Conservation (phyloP, 2,888 invertebrate species). For the Aphidius colemani region DNA sequence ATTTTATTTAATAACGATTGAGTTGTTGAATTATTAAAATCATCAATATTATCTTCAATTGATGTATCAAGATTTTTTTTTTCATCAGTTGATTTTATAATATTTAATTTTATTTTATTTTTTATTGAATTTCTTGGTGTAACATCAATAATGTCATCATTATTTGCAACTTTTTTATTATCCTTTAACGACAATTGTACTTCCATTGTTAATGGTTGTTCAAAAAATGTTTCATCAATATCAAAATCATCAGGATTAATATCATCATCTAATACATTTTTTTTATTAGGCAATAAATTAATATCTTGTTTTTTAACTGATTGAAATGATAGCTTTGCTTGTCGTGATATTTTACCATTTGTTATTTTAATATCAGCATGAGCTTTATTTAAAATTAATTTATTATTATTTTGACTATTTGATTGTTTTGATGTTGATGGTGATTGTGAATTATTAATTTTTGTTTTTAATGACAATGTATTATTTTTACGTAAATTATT, state of each 20-base stretch:
- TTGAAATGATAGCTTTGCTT: constrained; percentile 42
- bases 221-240: constrained; percentile 27
- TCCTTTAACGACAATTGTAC: background rate
- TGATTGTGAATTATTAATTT: background rate
- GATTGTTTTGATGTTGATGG: background rate
- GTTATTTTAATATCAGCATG: constrained; percentile 33
- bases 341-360: constrained; percentile 43
- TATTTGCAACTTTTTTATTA: background rate
- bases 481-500: background rate
- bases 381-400: background rate
- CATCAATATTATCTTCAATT: background rate
- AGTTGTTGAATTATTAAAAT: background rate
- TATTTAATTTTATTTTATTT: background rate
- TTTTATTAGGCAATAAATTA: constrained; percentile 4
- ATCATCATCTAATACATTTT: constrained; percentile 13
- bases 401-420: background rate
- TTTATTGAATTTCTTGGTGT: background rate
- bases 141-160: background rate
- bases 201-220: constrained; percentile 21
- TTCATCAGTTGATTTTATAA: background rate
- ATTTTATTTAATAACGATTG: background rate
- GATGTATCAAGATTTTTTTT: background rate
- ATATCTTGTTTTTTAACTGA: constrained; percentile 34
- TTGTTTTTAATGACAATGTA: background rate
- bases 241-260: constrained; percentile 19